Conservation (phyloP, 2,888 invertebrate species). For the Melinaea marsaeus region DNA sequence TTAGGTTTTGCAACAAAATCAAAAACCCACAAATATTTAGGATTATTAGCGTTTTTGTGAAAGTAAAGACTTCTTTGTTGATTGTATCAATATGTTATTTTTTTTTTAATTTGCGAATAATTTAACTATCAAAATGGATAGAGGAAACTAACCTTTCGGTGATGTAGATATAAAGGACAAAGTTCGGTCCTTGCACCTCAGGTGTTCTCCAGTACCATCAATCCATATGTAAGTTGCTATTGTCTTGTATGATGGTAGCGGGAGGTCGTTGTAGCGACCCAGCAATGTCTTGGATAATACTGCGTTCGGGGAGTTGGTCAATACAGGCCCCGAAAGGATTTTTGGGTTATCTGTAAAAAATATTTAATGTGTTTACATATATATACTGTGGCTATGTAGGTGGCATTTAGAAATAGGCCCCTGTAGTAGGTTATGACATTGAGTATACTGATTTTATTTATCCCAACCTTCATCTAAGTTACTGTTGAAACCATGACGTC, state of each 20-base stretch:
- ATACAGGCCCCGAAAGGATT: conserved; percentile 67
- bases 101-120: too few species aligned
- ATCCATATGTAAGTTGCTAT: conserved; percentile 97
- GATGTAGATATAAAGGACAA: conserved; percentile 87
- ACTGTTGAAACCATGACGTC: too few species aligned
- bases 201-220: conserved; percentile 92
- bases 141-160: conserved; percentile 80
- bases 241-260: conserved; percentile 85
- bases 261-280: conserved; percentile 85
- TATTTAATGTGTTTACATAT: neutral
- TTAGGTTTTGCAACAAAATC: too few species aligned
- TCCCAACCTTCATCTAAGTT: too few species aligned
- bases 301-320: conserved; percentile 88
- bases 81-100: too few species aligned
- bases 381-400: too few species aligned
- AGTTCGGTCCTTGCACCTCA: conserved; percentile 93
- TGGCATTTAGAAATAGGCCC: too few species aligned
- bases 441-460: too few species aligned
- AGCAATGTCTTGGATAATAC: conserved; percentile 86
- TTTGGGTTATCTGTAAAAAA: conserved; percentile 65
- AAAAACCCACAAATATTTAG: too few species aligned
- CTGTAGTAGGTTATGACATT: too few species aligned
- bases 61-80: too few species aligned
- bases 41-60: too few species aligned
- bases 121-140: neutral